phyloP scores from a whole-genome alignment of 2,113 vertebrate species.

The Pollimyrus isidori region DNA sequence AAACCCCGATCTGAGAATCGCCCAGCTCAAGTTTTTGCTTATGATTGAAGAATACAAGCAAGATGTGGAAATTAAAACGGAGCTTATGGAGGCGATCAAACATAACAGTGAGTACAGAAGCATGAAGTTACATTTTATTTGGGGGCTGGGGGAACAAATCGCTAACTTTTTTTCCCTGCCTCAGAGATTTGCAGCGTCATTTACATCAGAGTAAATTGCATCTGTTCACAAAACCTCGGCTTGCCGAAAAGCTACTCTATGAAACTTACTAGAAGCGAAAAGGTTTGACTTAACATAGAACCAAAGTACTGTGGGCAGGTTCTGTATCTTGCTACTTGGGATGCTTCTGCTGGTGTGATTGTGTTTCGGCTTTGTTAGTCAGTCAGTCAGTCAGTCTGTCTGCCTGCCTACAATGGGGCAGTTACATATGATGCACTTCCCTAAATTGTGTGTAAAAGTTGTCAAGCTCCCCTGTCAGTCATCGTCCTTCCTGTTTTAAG shows the following conservation, averaged over 20 bases:
- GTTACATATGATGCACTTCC: not conserved
- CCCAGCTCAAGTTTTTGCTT: slow-evolving; percentile 89
- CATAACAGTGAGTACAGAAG: slow-evolving; percentile 73
- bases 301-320: not conserved
- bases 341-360: not conserved
- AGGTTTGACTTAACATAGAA: not conserved
- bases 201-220: not conserved
- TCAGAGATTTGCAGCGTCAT: not conserved
- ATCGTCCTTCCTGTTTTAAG: not conserved
- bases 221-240: not conserved
- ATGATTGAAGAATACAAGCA: slow-evolving; percentile 76
- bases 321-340: not conserved
- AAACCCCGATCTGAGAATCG: slow-evolving; percentile 91
- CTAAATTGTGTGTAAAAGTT: not conserved
- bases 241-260: not conserved
- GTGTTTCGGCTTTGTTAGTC: not conserved
- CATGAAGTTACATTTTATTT: not conserved
- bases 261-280: not conserved
- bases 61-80: slow-evolving; percentile 71
- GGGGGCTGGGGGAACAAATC: not conserved
- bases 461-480: not conserved
- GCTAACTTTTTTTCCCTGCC: not conserved
- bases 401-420: not conserved
- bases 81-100: slow-evolving; percentile 89
- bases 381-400: not conserved